Evolutionary conservation across 2,888 invertebrate genomes (phyloP), one percentile per base, ranked within the genome.

Genomic region (Nycteola revayana): DNA sequence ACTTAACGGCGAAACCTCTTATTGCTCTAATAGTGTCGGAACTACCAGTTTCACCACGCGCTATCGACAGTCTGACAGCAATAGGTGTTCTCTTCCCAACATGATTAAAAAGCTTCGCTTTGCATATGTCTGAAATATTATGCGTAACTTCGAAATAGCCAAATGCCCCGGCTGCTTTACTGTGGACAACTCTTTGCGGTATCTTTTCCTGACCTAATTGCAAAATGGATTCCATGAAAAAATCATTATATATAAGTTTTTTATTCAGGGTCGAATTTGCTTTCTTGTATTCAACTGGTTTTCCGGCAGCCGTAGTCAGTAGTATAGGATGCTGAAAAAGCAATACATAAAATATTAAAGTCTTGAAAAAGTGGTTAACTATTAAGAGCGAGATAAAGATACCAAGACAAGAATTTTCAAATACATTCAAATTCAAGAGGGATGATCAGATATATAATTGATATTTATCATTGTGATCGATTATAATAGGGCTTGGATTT

Each of bases 151-250:
- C 94, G 56, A 96, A 95, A 60, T 94, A 94, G 0, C 94, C 95
- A 66, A 95, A 95, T 1, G 95, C 95, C n/a, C 94, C 96, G 22
- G 94, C 95, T 42, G 96, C 98, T 78, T 98, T 98, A 0, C 97
- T 97, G 71, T 97, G 97, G 0, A 96, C 96, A 0, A 97, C 94
- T 49, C 97, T 90, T 71, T 98, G 97, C 0, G 97, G 97, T 53
- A 97, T 97, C 29, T 97, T 90, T 74, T 98, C 98, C 17, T 96
- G 88, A 61, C 92, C 92, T 60, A 97, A 96, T 66, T 96, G 94
- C 0, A 93, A 89, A 49, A 95, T 76, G 63, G 93, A 93, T 58
- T 95, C 95, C 34, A 95, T 61, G 42, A 92, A 92, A 29, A 92
- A 91, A 49, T 92, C 91, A 74, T 98, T 97, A 72, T 96, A 94